Base-by-base conservation (phyloP, 2,888 invertebrate species). In the Mesorhabditis sp. region DNA sequence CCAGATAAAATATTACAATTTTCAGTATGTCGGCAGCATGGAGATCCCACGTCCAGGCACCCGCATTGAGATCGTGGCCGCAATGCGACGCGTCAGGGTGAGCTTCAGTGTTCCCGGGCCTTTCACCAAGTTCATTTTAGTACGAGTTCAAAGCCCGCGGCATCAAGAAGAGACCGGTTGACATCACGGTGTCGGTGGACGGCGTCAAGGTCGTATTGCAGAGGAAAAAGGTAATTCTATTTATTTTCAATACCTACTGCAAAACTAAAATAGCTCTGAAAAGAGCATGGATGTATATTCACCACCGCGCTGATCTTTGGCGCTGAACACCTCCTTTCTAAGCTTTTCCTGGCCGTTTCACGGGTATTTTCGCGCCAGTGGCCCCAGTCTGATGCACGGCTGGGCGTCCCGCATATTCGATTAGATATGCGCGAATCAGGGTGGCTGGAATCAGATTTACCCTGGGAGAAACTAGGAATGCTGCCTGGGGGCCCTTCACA, bases 111-210 rank as follows among this genome's bases (percentile, higher is more conserved):
- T 66, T 68, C n/a, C 13, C 41, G 43, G 4, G 28, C 5, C 13
- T 45, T 15, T 43, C 44, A 43, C 7, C 44, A 7, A n/a, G 13
- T 66, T 10, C 41, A 41, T 66, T 90, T 74, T 90, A 97, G 95
- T 95, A 95, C 88, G 97, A 98, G 88, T 97, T 95, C 90, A 97
- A 97, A 90, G 92, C 95, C 80, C 93, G 94, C 87, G 94, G 94
- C 69, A 92, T 95, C 86, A 96, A 96, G 89, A 98, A 98, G 89
- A 92, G 93, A 86, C 96, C 96, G 89, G 96, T 97, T 84, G 92
- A 92, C 72, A 90, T 98, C 77, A 92, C 93, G 82, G 92, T 98
- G 76, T 95, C 95, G 41, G 92, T 94, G 64, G 94, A 96, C 79
- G 97, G 97, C 42, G 93, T 97, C 73, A 92, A 92, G 87, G 93